These are phyloP conservation scores for Cacoxenus indagator DNA, from an alignment of 2,888 invertebrate genomes.

Conservation along the genomic window DNA sequence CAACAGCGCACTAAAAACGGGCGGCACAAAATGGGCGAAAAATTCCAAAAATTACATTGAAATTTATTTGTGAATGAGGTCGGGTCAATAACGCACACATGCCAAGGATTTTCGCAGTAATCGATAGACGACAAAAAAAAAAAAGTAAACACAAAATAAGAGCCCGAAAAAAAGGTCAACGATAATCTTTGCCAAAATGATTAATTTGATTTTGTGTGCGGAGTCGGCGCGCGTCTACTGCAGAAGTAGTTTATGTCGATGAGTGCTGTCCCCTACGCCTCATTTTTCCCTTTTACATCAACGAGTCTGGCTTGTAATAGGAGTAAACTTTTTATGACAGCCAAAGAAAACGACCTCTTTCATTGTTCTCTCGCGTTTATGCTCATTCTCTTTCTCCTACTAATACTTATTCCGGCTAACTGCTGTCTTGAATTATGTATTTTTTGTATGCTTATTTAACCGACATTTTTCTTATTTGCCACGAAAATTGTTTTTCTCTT, in stretches of 20 bases:
- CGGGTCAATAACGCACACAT: neutral
- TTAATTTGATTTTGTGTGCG: conserved; percentile 44
- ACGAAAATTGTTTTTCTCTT: neutral
- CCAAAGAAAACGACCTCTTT: conserved; percentile 22
- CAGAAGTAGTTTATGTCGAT: conserved; percentile 7
- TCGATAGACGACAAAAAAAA: conserved; percentile 10
- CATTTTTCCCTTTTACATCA: neutral
- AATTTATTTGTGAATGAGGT: neutral
- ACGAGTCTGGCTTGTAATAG: conserved; percentile 41
- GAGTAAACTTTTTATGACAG: conserved; percentile 48
- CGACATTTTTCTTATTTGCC: conserved; percentile 13
- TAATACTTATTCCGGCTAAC: neutral
- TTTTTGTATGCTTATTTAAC: conserved; percentile 16
- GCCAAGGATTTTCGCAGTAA: conserved; percentile 2
- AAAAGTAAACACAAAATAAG: conserved; percentile 15
- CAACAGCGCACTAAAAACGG: conserved; percentile 39
- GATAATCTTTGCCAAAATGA: conserved; percentile 44
- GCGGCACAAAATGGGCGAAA: neutral
- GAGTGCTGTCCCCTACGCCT: neutral
- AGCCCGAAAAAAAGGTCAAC: conserved; percentile 15
- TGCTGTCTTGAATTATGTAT: conserved; percentile 14
- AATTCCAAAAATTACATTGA: neutral
- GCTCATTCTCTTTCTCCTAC: neutral
- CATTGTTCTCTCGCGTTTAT: neutral
- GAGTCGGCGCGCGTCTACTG: conserved; percentile 9